A percentile compares a stretch with the other conserved stretches of the same genome.
Evolutionary conservation across 2,888 invertebrate genomes (phyloP).

Genomic region (Beris morrisii): DNA sequence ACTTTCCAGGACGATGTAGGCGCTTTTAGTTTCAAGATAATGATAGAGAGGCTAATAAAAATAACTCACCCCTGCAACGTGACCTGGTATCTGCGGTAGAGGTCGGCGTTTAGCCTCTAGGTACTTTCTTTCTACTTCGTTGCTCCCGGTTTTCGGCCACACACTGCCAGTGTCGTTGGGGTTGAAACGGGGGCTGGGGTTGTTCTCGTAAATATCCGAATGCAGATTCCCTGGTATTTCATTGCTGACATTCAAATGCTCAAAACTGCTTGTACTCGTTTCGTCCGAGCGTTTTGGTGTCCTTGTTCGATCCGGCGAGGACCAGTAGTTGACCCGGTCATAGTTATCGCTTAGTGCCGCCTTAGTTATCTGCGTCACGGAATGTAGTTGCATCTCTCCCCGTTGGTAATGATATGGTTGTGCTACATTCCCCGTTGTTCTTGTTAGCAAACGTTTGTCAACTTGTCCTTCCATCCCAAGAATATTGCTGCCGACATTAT

Average conservation of each 20-base stretch:
- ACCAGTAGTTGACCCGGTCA: constrained; percentile 22
- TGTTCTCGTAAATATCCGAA: constrained; percentile 14
- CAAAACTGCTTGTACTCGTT: constrained; percentile 46
- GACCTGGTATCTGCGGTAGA: constrained; percentile 40
- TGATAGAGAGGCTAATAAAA: background rate
- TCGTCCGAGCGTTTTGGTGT: constrained; percentile 38
- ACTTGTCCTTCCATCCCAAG: constrained; percentile 25
- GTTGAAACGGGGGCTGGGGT: background rate
- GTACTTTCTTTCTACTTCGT: constrained; percentile 32
- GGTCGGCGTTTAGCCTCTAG: constrained; percentile 40
- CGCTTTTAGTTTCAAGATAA: background rate
- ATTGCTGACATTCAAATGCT: constrained; percentile 43
- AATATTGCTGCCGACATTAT: constrained; percentile 22
- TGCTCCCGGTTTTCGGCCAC: constrained; percentile 22
- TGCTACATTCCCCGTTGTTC: background rate
- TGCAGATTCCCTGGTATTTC: constrained; percentile 40
- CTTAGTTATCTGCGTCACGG: background rate
- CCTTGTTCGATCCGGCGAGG: constrained; percentile 25
- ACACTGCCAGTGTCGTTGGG: constrained; percentile 2
- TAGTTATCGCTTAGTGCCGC: background rate
- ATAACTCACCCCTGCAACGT: constrained; percentile 39
- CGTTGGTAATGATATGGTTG: constrained; percentile 4
- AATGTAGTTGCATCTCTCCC: constrained; percentile 1
- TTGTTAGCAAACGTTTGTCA: constrained; percentile 34
- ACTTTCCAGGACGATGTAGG: no score